Evolutionary conservation across 2,113 vertebrate species (phyloP).

Genomic region (Gavia stellata): DNA sequence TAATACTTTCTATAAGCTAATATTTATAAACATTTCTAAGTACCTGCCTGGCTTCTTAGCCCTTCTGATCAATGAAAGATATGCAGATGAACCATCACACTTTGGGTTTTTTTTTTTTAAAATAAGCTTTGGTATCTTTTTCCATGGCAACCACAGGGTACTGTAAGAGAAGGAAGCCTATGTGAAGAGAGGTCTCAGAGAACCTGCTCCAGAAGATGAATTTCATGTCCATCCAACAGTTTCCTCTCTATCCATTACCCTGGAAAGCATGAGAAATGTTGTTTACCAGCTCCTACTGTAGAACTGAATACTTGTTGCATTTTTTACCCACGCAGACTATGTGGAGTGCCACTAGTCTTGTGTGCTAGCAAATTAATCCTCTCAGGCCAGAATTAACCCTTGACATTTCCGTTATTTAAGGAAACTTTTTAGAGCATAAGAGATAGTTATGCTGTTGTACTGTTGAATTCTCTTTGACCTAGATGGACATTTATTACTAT

Average conservation of each 20-base stretch:
- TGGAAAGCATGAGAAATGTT: background rate
- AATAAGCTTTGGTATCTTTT: background rate
- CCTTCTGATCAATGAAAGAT: background rate
- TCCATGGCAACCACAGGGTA: background rate
- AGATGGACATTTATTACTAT: background rate
- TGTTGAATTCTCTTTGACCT: background rate
- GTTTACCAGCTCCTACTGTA: background rate
- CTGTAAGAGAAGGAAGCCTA: background rate
- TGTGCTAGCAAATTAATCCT: background rate
- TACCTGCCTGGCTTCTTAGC: background rate
- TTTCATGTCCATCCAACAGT: background rate
- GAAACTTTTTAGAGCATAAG: background rate
- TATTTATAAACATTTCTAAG: background rate
- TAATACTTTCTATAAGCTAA: background rate
- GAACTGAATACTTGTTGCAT: background rate
- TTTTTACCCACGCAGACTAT: background rate
- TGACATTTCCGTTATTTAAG: background rate
- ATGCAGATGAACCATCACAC: background rate
- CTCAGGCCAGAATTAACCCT: background rate
- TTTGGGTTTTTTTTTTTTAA: background rate
- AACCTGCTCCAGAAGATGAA: background rate
- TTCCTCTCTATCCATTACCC: background rate
- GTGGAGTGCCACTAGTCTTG: background rate
- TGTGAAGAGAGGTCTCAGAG: background rate
- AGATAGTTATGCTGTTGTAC: background rate